Evolutionary conservation across 2,113 vertebrate species (phyloP).

Genomic region (Zapornia atra): DNA sequence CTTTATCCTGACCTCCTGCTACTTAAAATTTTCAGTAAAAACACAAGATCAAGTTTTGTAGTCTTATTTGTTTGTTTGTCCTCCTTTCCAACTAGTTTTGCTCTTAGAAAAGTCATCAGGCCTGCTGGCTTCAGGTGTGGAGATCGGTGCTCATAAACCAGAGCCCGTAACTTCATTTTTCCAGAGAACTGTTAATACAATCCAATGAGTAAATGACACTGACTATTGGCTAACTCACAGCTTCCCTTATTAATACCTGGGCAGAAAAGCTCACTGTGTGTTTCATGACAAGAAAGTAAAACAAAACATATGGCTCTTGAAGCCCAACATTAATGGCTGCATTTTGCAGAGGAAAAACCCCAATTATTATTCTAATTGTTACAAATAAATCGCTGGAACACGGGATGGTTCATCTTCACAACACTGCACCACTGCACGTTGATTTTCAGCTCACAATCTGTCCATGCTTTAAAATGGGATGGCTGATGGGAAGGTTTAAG

Average conservation of each 20-base stretch:
- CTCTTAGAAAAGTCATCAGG: background rate
- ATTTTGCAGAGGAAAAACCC: background rate
- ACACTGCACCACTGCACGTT: background rate
- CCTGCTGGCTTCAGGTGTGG: background rate
- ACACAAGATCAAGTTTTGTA: background rate
- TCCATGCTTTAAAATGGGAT: background rate
- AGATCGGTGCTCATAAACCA: background rate
- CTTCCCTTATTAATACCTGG: background rate
- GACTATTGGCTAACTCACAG: background rate
- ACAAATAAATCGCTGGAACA: background rate
- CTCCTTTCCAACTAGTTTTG: background rate
- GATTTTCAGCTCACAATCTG: background rate
- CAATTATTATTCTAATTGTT: too few relatives aligned
- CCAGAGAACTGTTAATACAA: background rate
- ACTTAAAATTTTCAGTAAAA: background rate
- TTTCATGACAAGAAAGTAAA: background rate
- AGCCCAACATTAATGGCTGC: background rate
- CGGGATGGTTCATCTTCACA: background rate
- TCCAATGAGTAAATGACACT: background rate
- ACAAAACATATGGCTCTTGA: background rate
- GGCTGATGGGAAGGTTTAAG: background rate
- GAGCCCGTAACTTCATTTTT: background rate
- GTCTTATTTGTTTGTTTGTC: background rate
- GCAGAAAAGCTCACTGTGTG: background rate
- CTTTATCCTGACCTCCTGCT: background rate